A percentile compares a stretch with the other conserved stretches of the same genome.
Conservation (phyloP, 2,888 invertebrate species). For the Petrolisthes cinctipes region DNA sequence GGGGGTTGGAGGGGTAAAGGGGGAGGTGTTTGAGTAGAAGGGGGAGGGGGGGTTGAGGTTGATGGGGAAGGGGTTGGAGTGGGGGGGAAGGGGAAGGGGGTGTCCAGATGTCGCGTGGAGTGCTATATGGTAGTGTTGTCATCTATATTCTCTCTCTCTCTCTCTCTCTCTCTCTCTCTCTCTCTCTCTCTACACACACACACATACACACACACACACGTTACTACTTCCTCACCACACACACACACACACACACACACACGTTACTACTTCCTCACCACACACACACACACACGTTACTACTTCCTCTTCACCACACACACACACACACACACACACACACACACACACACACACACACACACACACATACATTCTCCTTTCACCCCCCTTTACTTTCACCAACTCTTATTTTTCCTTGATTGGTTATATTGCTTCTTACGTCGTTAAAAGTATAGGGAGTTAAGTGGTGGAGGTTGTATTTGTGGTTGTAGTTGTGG, state of each 20-base stretch:
- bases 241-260: too few relatives aligned
- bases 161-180: slow-evolving; percentile 19
- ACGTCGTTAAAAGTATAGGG: too few relatives aligned
- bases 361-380: neutral
- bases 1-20: too few relatives aligned
- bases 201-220: neutral
- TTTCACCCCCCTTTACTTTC: neutral
- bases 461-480: neutral
- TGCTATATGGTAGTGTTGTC: neutral
- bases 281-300: neutral
- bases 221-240: neutral
- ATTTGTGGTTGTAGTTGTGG: too few relatives aligned
- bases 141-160: neutral
- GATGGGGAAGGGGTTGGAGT: too few relatives aligned
- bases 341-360: neutral
- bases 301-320: neutral
- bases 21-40: too few relatives aligned
- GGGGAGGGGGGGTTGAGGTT: too few relatives aligned
- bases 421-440: too few relatives aligned
- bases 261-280: too few relatives aligned
- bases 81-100: neutral
- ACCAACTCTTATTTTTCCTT: neutral
- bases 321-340: neutral
- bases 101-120: neutral
- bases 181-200: neutral